Percentiles rank a stretch among this genome's conserved stretches.
These are phyloP conservation scores for Eretmochelys imbricata DNA, from an alignment of 2,113 vertebrate genomes.

Conservation along the genomic window DNA sequence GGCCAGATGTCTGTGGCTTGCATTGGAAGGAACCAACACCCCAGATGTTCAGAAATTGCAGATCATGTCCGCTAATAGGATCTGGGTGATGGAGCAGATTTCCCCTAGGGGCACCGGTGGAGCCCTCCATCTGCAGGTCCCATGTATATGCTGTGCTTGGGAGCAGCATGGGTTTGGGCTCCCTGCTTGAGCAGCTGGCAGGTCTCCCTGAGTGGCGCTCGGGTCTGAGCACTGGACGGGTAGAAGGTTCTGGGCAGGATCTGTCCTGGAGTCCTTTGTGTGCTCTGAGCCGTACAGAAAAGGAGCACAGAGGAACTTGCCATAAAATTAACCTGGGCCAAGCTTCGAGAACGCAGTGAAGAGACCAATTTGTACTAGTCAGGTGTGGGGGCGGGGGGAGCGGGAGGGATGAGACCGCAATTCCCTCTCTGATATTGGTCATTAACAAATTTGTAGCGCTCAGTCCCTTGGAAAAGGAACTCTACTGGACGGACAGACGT, in stretches of 20 bases:
- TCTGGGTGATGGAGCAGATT: neutral
- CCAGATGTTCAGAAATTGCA: neutral
- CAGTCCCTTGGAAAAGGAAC: neutral
- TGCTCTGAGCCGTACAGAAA: neutral
- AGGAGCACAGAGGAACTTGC: neutral
- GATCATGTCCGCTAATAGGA: neutral
- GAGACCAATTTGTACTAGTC: neutral
- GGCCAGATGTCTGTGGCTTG: neutral
- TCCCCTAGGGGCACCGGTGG: neutral
- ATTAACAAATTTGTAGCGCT: neutral
- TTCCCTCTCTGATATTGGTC: neutral
- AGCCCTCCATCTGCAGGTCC: neutral
- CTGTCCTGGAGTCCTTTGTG: neutral
- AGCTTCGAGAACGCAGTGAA: neutral
- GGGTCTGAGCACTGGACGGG: too few species aligned
- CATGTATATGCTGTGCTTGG: neutral
- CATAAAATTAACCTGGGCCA: neutral
- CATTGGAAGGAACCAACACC: neutral
- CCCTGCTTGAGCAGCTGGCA: neutral
- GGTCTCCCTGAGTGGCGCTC: neutral
- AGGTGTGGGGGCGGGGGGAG: too few species aligned
- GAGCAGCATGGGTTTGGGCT: neutral
- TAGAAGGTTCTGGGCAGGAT: neutral
- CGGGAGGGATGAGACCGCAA: too few species aligned
- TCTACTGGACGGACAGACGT: neutral